A percentile compares a stretch with the other conserved stretches of the same genome.
Evolutionary conservation across 2,888 invertebrate genomes (phyloP).

Genomic region (Neelides folsomi): DNA sequence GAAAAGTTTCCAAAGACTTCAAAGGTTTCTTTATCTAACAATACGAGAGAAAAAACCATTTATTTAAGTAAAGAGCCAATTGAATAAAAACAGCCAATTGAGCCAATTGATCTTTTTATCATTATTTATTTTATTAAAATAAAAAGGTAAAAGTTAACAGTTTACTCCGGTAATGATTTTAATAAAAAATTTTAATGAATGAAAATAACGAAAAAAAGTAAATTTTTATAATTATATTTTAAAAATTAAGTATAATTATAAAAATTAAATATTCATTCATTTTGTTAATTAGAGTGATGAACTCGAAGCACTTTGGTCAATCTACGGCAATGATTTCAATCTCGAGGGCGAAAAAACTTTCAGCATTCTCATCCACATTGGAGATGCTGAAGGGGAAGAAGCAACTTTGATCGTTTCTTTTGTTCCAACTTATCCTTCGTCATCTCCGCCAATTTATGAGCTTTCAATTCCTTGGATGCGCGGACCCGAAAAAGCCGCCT

Average conservation of each 20-base stretch:
- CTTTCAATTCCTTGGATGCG: constrained; percentile 58
- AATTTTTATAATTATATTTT: too few relatives aligned
- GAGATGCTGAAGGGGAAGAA: constrained; percentile 40
- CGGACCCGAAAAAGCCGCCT: constrained; percentile 45
- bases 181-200: too few relatives aligned
- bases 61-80: too few relatives aligned
- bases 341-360: constrained; percentile 47
- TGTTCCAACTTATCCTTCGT: constrained; percentile 51
- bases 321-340: constrained; percentile 57
- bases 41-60: too few relatives aligned
- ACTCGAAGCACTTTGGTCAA: constrained; percentile 56
- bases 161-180: too few relatives aligned
- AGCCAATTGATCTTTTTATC: too few relatives aligned
- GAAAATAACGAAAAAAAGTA: too few relatives aligned
- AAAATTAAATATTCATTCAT: constrained; percentile 35
- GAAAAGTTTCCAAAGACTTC: too few relatives aligned
- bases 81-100: too few relatives aligned
- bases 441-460: constrained; percentile 53
- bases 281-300: constrained; percentile 47
- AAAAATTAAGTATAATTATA: constrained; percentile 3
- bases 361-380: constrained; percentile 44
- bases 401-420: constrained; percentile 51
- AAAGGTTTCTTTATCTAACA: too few relatives aligned
- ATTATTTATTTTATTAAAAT: too few relatives aligned
- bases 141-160: too few relatives aligned